These are phyloP conservation scores for Vireo altiloquus DNA, from an alignment of 2,113 vertebrate genomes.

Conservation along the genomic window DNA sequence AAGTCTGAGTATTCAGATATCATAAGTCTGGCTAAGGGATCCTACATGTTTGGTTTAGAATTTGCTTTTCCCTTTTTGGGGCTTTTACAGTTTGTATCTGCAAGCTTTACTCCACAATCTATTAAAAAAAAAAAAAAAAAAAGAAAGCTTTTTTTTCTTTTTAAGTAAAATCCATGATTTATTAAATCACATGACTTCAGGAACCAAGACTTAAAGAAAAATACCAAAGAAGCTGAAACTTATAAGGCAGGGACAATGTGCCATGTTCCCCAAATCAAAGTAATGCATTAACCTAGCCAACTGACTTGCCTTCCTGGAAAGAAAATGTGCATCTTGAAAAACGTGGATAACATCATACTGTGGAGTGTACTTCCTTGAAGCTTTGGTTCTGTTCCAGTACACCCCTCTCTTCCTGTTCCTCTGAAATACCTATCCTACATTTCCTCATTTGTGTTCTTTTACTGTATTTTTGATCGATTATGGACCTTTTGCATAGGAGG, in stretches of 20 bases:
- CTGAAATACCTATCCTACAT: background rate
- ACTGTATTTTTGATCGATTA: background rate
- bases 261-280: background rate
- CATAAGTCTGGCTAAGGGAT: background rate
- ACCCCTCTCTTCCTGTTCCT: background rate
- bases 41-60: background rate
- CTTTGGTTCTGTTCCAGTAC: background rate
- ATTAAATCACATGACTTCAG: background rate
- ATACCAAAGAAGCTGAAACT: background rate
- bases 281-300: background rate
- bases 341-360: accelerated
- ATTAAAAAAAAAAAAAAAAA: background rate
- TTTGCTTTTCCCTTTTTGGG: background rate
- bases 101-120: background rate
- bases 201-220: background rate
- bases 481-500: background rate
- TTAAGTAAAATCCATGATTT: background rate
- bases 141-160: background rate
- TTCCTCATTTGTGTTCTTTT: background rate
- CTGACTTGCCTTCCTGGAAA: background rate
- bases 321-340: background rate
- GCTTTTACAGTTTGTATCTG: background rate
- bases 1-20: background rate
- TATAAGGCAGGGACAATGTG: background rate
- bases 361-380: background rate